Base-by-base conservation (phyloP, 1,140 invertebrate species). In the Bombus waltoni region DNA sequence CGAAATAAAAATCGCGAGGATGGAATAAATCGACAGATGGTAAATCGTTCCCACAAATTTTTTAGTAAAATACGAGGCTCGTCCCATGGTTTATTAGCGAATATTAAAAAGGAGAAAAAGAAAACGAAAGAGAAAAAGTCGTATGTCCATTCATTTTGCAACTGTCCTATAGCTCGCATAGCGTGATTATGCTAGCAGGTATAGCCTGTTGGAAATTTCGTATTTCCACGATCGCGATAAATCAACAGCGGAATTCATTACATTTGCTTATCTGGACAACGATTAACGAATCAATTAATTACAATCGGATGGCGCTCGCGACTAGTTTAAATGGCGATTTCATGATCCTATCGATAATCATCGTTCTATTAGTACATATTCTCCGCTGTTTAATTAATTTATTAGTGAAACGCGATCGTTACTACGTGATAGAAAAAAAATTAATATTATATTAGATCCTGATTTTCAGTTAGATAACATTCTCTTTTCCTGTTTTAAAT, bases 231-330 rank as follows among this genome's bases (percentile, higher is more conserved):
- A 53, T 53, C 18, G 47, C 47, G 47, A 53, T 53, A 22, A 53
- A 53, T 53, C 47, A 53, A 8, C 47, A 53, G 18, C 18, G n/a
- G 53, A 62, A 75, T 53, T 53, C 73, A 53, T 75, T 35, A 53
- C 32, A 5, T 53, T 53, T 15, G 42, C 18, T 35, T 75, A 53
- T 44, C 44, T 35, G 13, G 53, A 35, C 42, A 75, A 38, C 32
- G 73, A 75, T 75, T 75, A 53, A 75, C 44, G 44, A 75, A 75
- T 75, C 73, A 47, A 75, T 75, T 75, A 75, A 32, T 53, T 53
- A 35, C 32, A 25, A 32, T 11, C 6, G 35, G 47, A 59, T 15
- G 22, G 3, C 4, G 47, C n/a, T 57, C 2, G 22, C 47, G 47
- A 76, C 40, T 76, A 59, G 47, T 76, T 76, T 76, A 59, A 76